phyloP scores from a whole-genome alignment of 2,888 invertebrate genomes.

The Noctua fimbriata region DNA sequence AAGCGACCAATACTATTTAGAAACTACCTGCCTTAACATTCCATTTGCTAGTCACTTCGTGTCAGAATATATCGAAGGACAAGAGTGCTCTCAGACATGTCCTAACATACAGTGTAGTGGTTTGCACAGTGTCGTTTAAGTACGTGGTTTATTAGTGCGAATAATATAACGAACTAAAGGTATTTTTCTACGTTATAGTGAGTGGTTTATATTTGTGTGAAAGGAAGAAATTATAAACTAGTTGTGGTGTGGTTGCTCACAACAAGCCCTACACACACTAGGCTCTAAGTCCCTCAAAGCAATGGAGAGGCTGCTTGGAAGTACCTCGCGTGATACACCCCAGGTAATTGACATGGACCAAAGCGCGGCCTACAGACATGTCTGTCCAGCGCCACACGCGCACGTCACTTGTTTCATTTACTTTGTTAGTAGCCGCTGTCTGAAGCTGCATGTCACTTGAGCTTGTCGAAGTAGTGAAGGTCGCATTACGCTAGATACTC shows the following conservation, averaged over 20 bases:
- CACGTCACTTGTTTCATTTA: neutral
- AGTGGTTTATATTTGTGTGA: neutral
- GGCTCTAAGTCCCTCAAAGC: neutral
- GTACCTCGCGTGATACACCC: no score
- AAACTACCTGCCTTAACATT: neutral
- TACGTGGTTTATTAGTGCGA: conserved; percentile 11
- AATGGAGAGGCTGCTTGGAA: neutral
- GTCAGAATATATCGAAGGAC: neutral
- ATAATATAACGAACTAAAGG: neutral
- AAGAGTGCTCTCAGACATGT: conserved; percentile 7
- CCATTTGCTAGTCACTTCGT: conserved; percentile 32
- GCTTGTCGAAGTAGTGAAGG: no score
- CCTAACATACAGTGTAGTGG: neutral
- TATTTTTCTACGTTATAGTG: neutral
- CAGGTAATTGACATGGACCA: neutral
- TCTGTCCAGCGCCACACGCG: neutral
- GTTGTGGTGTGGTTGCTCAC: neutral
- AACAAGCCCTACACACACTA: neutral
- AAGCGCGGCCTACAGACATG: no score
- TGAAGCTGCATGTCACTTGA: neutral
- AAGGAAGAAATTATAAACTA: neutral
- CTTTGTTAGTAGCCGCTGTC: neutral
- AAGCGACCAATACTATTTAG: neutral
- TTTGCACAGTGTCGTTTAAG: neutral
- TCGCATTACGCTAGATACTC: no score